phyloP scores from a whole-genome alignment of 2,888 invertebrate genomes.

The Epinotia demarniana region DNA sequence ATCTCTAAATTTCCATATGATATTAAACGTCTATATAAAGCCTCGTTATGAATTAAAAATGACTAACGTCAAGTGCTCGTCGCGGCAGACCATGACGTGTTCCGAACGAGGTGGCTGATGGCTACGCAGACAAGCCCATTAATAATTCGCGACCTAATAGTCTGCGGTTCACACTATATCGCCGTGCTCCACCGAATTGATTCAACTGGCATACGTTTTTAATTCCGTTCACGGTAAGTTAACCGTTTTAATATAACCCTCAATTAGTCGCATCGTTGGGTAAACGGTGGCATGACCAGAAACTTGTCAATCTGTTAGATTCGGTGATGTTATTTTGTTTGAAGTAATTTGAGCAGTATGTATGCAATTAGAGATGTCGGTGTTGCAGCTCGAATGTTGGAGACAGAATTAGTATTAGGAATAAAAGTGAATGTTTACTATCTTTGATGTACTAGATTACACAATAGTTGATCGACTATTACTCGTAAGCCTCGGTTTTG shows the following conservation, averaged over 20 bases:
- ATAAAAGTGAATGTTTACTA: neutral
- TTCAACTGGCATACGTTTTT: slow-evolving; percentile 24
- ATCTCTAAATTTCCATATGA: slow-evolving; percentile 3
- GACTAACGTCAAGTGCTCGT: slow-evolving; percentile 14
- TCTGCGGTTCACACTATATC: slow-evolving; percentile 31
- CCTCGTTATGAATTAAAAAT: slow-evolving; percentile 35
- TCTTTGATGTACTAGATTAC: neutral
- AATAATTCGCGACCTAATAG: slow-evolving; percentile 37
- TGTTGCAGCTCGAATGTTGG: neutral
- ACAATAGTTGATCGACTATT: neutral
- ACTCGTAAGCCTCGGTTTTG: neutral
- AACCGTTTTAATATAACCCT: slow-evolving; percentile 34
- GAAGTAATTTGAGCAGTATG: slow-evolving; percentile 3
- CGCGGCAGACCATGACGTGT: slow-evolving; percentile 35
- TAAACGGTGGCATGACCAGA: slow-evolving; percentile 37
- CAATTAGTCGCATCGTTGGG: slow-evolving; percentile 43
- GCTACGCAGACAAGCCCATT: slow-evolving; percentile 30
- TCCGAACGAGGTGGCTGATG: slow-evolving; percentile 24
- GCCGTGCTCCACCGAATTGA: slow-evolving; percentile 27
- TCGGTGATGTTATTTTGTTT: slow-evolving; percentile 3
- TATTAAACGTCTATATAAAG: slow-evolving; percentile 20
- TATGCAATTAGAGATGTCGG: slow-evolving; percentile 5
- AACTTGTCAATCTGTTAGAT: slow-evolving; percentile 43
- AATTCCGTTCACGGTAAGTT: slow-evolving; percentile 34
- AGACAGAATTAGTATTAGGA: neutral